phyloP scores from a whole-genome alignment of 2,888 invertebrate genomes.

The Melinaea menophilus region DNA sequence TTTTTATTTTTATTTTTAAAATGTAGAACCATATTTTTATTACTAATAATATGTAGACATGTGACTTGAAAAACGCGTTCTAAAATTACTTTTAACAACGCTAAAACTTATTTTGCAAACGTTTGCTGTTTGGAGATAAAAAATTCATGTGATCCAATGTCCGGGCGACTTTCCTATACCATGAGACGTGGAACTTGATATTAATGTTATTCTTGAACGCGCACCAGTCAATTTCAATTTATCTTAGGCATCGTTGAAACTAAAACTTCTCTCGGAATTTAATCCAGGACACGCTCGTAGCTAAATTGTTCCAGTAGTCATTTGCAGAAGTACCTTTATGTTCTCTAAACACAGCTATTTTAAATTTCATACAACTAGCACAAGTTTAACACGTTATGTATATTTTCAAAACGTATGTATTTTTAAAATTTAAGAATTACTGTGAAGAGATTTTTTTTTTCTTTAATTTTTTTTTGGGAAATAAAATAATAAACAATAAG shows the following conservation, averaged over 20 bases:
- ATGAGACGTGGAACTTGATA: constrained; percentile 37
- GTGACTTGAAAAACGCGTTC: too few species aligned
- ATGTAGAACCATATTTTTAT: constrained; percentile 13
- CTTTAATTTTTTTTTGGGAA: not conserved
- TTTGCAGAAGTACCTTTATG: not conserved
- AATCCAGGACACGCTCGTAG: not conserved
- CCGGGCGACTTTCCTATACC: constrained; percentile 35
- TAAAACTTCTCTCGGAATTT: constrained; percentile 1
- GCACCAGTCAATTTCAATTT: constrained; percentile 41
- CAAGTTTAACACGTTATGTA: too few species aligned
- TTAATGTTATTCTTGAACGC: constrained; percentile 41
- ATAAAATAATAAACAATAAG: not conserved
- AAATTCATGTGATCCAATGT: constrained; percentile 56
- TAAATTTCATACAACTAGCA: too few species aligned
- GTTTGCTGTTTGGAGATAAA: constrained; percentile 49
- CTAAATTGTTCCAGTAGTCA: not conserved
- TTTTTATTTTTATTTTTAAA: too few species aligned
- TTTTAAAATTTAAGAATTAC: too few species aligned
- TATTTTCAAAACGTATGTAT: too few species aligned
- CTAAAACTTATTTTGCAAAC: constrained; percentile 42
- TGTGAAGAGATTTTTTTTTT: too few species aligned
- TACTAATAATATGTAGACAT: not conserved
- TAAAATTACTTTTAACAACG: constrained; percentile 29
- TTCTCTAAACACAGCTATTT: too few species aligned
- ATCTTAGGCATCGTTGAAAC: constrained; percentile 24